These are phyloP conservation scores for Orbicella faveolata DNA, from an alignment of 64 coral and sea anemone genomes.

Conservation along the genomic window DNA sequence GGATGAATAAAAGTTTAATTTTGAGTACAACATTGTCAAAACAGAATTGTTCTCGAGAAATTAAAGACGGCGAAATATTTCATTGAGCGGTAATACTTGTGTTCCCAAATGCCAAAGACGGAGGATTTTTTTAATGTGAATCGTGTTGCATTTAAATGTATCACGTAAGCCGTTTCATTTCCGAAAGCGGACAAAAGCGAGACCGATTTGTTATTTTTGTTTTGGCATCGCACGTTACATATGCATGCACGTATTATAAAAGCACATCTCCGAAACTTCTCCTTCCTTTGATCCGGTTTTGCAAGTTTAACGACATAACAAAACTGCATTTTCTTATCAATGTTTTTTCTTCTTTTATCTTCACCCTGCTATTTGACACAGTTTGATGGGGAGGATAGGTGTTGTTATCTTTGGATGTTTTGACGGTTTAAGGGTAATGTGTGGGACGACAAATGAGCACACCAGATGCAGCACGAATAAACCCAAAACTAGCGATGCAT, in stretches of 20 bases:
- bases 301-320: background rate
- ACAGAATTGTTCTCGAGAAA: constrained; percentile 23
- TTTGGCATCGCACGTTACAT: background rate
- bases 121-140: constrained; percentile 28
- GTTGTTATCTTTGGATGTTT: background rate
- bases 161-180: constrained; percentile 14
- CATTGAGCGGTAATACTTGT: constrained; percentile 7
- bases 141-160: constrained; percentile 16
- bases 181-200: background rate
- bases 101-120: constrained; percentile 23
- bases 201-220: constrained; percentile 7
- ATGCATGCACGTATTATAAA: background rate
- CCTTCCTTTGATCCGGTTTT: background rate
- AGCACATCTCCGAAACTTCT: background rate
- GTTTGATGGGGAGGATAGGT: background rate
- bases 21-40: constrained; percentile 21
- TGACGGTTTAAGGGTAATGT: background rate
- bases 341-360: background rate
- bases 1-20: constrained; percentile 45
- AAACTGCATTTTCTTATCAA: background rate
- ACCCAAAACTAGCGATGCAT: constrained; percentile 33
- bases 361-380: background rate
- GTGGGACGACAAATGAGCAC: background rate
- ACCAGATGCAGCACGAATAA: constrained; percentile 9
- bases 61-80: constrained; percentile 9